Evolutionary conservation across 2,797 vertebrate species (phyloP).

Genomic region (Sebastes ruberrimus): DNA sequence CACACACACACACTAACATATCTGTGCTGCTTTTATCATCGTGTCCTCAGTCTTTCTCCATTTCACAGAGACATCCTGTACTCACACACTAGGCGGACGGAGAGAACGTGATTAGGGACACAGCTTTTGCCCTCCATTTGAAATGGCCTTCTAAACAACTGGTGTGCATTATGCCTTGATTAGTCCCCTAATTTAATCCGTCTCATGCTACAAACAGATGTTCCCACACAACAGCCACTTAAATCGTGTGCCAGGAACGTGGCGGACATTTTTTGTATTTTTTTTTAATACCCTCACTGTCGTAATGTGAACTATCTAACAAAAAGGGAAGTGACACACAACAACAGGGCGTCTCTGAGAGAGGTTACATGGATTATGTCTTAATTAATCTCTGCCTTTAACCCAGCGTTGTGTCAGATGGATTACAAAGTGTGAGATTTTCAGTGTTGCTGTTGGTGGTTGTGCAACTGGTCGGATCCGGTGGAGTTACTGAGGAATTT

Average conservation of each 20-base stretch:
- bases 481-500: conserved; percentile 37
- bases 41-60: neutral
- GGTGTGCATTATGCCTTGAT: conserved; percentile 47
- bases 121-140: conserved; percentile 27
- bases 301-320: conserved; percentile 1
- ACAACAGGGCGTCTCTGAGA: neutral
- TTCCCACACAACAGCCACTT: neutral
- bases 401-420: neutral
- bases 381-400: conserved; percentile 3
- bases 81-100: neutral
- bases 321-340: neutral
- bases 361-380: neutral
- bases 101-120: conserved; percentile 46
- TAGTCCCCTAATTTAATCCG: conserved; percentile 29
- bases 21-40: conserved; percentile 1
- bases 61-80: conserved; percentile 7
- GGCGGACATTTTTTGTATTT: neutral
- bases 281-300: neutral
- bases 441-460: neutral
- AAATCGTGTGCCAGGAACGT: conserved; percentile 1
- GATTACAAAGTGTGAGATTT: neutral
- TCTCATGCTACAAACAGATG: conserved; percentile 45
- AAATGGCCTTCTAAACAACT: conserved; percentile 44
- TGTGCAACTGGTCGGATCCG: conserved; percentile 15
- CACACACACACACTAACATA: neutral